Conservation (phyloP, 2,113 vertebrate species). For the Aptenodytes patagonicus region DNA sequence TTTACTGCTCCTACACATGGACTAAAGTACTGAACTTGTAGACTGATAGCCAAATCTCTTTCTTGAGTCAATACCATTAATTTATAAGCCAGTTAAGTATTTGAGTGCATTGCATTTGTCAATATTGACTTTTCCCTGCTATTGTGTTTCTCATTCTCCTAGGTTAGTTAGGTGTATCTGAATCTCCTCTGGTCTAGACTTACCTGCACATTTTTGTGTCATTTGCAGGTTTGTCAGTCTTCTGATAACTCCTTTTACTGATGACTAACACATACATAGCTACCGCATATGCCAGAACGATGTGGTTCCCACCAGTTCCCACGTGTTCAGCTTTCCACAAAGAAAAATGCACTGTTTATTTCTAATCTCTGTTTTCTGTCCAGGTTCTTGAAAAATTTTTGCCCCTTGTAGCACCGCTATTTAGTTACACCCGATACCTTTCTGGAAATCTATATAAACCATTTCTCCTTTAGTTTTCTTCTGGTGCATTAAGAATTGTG, state of each 20-base stretch:
- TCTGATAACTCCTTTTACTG: background rate
- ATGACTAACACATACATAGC: background rate
- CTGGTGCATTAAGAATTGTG: background rate
- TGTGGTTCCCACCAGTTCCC: background rate
- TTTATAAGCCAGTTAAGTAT: conserved; percentile 4
- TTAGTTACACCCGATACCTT: background rate
- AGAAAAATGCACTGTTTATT: background rate
- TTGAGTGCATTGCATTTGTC: conserved; percentile 23
- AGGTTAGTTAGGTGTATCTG: background rate
- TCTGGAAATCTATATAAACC: background rate
- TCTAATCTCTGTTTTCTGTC: background rate
- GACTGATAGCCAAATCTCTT: background rate
- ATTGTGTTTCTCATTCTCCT: conserved; percentile 10
- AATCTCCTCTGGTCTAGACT: background rate
- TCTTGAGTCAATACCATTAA: conserved; percentile 54
- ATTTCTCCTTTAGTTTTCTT: background rate
- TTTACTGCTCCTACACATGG: background rate
- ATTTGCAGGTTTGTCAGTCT: background rate
- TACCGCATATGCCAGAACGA: background rate
- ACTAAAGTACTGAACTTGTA: background rate
- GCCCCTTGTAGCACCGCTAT: background rate
- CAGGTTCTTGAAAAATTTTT: background rate
- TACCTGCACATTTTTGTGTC: background rate
- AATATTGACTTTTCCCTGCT: conserved; percentile 38
- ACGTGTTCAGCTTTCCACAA: background rate